phyloP scores from a whole-genome alignment of 1,140 invertebrate genomes.

The Riptortus pedestris region DNA sequence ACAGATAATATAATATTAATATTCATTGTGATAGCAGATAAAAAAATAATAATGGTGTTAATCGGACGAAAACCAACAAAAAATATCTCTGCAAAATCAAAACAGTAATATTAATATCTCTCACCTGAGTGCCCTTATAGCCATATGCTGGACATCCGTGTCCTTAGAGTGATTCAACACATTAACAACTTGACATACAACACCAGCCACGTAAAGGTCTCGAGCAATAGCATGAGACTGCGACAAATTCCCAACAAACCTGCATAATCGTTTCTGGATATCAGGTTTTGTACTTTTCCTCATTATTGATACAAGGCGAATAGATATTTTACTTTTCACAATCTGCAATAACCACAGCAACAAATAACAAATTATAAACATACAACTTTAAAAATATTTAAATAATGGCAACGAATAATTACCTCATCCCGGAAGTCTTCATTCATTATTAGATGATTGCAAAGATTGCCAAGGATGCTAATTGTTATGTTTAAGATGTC shows the following conservation, averaged over 20 bases:
- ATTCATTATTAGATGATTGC: constrained; percentile 25
- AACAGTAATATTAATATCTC: too few species aligned
- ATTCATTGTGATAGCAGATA: too few species aligned
- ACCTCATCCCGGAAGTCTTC: constrained; percentile 30
- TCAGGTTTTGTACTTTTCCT: constrained; percentile 28
- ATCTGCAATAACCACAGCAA: constrained; percentile 23
- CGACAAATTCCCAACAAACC: constrained; percentile 32
- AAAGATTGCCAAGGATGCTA: constrained; percentile 33
- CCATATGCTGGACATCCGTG: constrained; percentile 28
- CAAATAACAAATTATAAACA: not conserved
- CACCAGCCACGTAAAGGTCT: constrained; percentile 26
- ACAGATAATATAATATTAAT: too few species aligned
- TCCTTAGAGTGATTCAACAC: constrained; percentile 25
- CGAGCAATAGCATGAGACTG: constrained; percentile 25
- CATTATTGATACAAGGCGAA: constrained; percentile 27
- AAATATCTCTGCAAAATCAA: too few species aligned
- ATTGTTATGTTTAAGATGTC: constrained; percentile 31
- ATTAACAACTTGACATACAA: constrained; percentile 24
- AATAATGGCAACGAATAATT: constrained; percentile 17
- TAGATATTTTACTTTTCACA: constrained; percentile 24
- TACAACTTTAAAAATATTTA: not conserved
- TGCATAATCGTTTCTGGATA: constrained; percentile 30
- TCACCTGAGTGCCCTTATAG: constrained; percentile 32
- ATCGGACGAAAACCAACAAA: too few species aligned
- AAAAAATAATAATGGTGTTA: too few species aligned